These are phyloP conservation scores for Myotis planiceps DNA, from an alignment of 2,797 vertebrate species.

Conservation along the genomic window DNA sequence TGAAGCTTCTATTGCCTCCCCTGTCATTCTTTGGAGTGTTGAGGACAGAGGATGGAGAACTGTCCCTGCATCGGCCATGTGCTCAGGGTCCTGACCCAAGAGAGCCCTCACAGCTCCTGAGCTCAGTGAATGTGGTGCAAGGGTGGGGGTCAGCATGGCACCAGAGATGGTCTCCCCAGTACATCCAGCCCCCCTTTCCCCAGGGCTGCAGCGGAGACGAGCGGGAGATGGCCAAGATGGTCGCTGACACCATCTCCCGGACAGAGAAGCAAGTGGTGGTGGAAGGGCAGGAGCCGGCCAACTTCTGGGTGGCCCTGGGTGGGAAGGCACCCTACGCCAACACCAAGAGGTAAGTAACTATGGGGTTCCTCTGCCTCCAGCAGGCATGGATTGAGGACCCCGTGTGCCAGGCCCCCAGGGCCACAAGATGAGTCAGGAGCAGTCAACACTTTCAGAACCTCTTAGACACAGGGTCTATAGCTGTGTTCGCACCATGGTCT, in stretches of 20 bases:
- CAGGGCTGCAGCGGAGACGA: conserved; percentile 94
- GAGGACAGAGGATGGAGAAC: background rate
- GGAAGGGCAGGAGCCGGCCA: conserved; percentile 92
- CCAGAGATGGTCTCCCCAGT: background rate
- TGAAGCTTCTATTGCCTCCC: background rate
- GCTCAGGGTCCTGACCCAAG: background rate
- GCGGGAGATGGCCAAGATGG: conserved; percentile 91
- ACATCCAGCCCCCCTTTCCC: background rate
- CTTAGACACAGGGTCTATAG: background rate
- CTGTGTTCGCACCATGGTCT: background rate
- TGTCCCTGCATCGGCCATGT: background rate
- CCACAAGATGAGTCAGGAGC: background rate
- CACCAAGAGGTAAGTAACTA: conserved; percentile 90
- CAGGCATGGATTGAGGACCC: background rate
- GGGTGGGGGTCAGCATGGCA: background rate
- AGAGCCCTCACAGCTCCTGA: background rate
- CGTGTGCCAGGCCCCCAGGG: background rate
- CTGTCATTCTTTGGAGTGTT: background rate
- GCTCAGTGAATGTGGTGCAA: background rate
- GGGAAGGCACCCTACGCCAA: conserved; percentile 92
- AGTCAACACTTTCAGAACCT: background rate
- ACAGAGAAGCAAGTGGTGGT: conserved; percentile 91
- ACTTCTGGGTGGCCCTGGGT: conserved; percentile 92
- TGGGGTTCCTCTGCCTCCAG: background rate
- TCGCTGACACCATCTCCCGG: conserved; percentile 90